Evolutionary conservation across 2,797 vertebrate genomes (phyloP).

Genomic region (Lates japonicus): DNA sequence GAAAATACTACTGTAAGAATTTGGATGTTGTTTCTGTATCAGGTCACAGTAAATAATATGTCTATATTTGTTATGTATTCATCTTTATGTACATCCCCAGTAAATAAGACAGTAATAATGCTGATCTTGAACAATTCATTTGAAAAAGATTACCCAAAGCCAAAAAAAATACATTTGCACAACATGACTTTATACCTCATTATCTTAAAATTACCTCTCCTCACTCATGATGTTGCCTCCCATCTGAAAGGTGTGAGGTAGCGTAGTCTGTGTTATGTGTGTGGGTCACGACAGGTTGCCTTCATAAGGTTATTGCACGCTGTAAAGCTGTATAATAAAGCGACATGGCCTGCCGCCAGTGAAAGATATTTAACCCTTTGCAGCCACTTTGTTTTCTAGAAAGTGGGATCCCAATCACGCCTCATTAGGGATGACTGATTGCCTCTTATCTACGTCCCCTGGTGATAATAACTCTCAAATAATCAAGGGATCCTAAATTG

Average conservation of each 20-base stretch:
- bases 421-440: slow-evolving; percentile 71
- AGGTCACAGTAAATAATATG: neutral
- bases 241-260: slow-evolving; percentile 12
- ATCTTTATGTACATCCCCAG: neutral
- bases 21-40: neutral
- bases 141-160: neutral
- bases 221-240: slow-evolving; percentile 14
- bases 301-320: neutral
- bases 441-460: slow-evolving; percentile 66
- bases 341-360: slow-evolving; percentile 19
- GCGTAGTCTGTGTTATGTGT: slow-evolving; percentile 14
- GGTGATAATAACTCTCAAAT: slow-evolving; percentile 71
- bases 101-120: neutral
- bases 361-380: slow-evolving; percentile 42
- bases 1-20: neutral
- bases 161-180: neutral
- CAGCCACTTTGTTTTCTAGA: slow-evolving; percentile 54
- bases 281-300: slow-evolving; percentile 30
- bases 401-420: slow-evolving; percentile 65
- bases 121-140: neutral
- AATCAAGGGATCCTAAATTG: slow-evolving; percentile 64
- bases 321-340: slow-evolving; percentile 57
- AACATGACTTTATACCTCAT: slow-evolving; percentile 6
- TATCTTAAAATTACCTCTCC: slow-evolving; percentile 3
- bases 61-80: neutral